Conservation (phyloP, 1,140 invertebrate species). For the Chlorops oryzae region DNA sequence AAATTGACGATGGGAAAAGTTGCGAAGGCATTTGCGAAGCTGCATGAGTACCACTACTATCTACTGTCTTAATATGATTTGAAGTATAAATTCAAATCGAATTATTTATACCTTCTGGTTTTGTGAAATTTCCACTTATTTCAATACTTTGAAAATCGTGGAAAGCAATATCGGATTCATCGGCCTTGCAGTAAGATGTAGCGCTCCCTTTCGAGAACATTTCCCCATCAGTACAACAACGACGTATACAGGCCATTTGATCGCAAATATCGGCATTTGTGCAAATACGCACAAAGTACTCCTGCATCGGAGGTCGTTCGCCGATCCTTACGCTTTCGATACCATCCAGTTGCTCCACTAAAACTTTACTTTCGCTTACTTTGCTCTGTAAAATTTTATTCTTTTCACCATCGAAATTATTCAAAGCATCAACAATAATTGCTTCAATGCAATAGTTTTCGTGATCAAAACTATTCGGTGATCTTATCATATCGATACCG, state of each 20-base stretch:
- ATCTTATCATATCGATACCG: conserved; percentile 12
- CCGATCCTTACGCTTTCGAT: too few species aligned
- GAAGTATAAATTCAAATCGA: not conserved
- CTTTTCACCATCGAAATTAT: too few species aligned
- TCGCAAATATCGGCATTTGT: conserved; percentile 20
- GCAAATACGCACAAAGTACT: conserved; percentile 45
- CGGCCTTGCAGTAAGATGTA: conserved; percentile 22
- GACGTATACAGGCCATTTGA: conserved; percentile 39
- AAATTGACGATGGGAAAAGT: too few species aligned
- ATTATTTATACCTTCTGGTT: conserved; percentile 24
- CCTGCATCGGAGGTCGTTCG: too few species aligned
- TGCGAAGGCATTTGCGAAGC: too few species aligned
- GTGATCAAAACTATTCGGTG: conserved; percentile 3
- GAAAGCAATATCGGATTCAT: conserved; percentile 17
- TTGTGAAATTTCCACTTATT: conserved; percentile 24
- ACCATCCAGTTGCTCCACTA: too few species aligned
- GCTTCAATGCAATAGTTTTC: conserved; percentile 27
- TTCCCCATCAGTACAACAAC: conserved; percentile 47
- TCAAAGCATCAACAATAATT: too few species aligned
- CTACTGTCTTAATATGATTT: not conserved
- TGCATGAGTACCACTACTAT: too few species aligned
- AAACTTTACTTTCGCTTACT: too few species aligned
- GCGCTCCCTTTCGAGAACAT: conserved; percentile 27
- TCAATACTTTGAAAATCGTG: conserved; percentile 23
- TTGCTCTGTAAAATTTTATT: too few species aligned